phyloP scores from a whole-genome alignment of 2,888 invertebrate genomes.

The Andrena trimmerana region DNA sequence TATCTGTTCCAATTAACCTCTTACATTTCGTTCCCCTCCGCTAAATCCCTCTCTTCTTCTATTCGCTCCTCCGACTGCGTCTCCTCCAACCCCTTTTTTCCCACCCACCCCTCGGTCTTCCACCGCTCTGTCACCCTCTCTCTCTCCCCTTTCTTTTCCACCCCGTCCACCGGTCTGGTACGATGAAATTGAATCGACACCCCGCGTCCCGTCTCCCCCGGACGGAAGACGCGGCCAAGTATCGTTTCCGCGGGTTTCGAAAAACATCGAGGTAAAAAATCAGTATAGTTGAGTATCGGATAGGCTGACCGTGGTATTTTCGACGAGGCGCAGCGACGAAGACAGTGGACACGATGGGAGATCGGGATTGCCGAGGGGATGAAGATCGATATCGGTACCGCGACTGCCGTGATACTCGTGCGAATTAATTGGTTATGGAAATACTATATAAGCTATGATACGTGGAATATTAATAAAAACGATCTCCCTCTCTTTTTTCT shows the following conservation, averaged over 20 bases:
- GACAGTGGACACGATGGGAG: conserved; percentile 4
- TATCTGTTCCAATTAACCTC: conserved; percentile 79
- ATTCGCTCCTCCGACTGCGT: conserved; percentile 7
- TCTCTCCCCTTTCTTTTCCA: conserved; percentile 2
- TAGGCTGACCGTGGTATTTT: conserved; percentile 9
- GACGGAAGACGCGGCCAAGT: conserved; percentile 63
- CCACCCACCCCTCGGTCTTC: conserved; percentile 18
- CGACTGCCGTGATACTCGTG: conserved; percentile 38
- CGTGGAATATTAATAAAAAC: conserved; percentile 48
- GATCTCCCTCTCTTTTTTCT: not conserved
- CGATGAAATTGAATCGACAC: conserved; percentile 74
- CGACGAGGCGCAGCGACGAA: conserved; percentile 1
- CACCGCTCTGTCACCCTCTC: conserved; percentile 40
- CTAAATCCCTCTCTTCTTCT: conserved; percentile 44
- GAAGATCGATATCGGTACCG: conserved; percentile 34
- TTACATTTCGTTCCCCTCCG: conserved; percentile 73
- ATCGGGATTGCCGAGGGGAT: not conserved
- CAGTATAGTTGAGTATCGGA: not conserved
- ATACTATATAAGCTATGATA: conserved; percentile 41
- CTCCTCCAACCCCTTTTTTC: conserved; percentile 5
- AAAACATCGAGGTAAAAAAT: conserved; percentile 8
- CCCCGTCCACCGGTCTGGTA: conserved; percentile 59
- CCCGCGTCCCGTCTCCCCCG: conserved; percentile 45
- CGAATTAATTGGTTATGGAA: conserved; percentile 60
- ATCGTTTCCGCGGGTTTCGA: conserved; percentile 55